Evolutionary conservation across 2,888 invertebrate species (phyloP).

Genomic region (Coleophora flavipennella): DNA sequence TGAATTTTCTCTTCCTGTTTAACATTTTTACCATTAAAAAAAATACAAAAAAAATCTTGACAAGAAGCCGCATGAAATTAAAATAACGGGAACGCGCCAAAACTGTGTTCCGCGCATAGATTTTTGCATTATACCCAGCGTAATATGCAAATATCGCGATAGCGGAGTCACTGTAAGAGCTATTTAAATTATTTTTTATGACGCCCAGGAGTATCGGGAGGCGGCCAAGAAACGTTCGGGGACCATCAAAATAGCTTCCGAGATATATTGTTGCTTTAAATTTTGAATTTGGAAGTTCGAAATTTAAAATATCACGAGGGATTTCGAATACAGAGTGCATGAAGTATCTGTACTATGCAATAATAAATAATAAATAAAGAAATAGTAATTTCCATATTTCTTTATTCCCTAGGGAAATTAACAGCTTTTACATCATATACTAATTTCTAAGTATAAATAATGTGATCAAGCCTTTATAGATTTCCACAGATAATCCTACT

Average conservation of each 20-base stretch:
- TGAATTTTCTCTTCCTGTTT: too few relatives aligned
- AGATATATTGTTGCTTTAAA: slow-evolving; percentile 44
- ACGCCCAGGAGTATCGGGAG: slow-evolving; percentile 69
- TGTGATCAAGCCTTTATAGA: too few relatives aligned
- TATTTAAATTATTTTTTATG: slow-evolving; percentile 75
- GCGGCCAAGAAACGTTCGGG: slow-evolving; percentile 43
- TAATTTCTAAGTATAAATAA: too few relatives aligned
- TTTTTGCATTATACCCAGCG: slow-evolving; percentile 64
- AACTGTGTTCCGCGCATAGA: slow-evolving; percentile 62
- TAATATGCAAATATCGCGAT: slow-evolving; percentile 71
- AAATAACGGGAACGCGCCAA: slow-evolving; percentile 34
- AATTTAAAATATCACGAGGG: slow-evolving; percentile 30
- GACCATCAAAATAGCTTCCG: slow-evolving; percentile 43
- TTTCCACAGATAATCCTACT: too few relatives aligned
- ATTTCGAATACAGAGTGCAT: slow-evolving; percentile 16
- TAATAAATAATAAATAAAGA: too few relatives aligned
- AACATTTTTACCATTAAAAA: too few relatives aligned
- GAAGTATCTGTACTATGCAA: background rate
- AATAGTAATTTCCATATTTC: too few relatives aligned
- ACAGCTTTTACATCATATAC: too few relatives aligned
- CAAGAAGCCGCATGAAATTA: too few relatives aligned
- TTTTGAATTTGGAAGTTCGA: slow-evolving; percentile 45
- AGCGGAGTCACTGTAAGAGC: slow-evolving; percentile 67
- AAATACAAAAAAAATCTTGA: too few relatives aligned
- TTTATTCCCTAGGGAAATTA: too few relatives aligned